phyloP scores from a whole-genome alignment of 2,888 invertebrate genomes.

The Fissipunctia ypsillon region DNA sequence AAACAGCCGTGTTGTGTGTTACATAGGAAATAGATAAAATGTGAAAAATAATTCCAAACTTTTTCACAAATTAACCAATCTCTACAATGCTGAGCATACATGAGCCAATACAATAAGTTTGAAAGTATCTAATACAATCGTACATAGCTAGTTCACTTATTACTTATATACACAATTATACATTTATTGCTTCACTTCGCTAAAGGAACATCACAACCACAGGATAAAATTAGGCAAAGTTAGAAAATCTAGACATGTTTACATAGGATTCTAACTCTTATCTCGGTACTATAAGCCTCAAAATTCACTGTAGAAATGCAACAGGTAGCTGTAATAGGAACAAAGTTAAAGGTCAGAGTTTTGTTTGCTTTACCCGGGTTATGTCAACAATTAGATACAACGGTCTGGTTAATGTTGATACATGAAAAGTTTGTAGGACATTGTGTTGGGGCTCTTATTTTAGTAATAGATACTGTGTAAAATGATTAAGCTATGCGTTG shows the following conservation, averaged over 20 bases:
- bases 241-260: slow-evolving; percentile 53
- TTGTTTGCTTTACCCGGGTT: slow-evolving; percentile 29
- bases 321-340: slow-evolving; percentile 27
- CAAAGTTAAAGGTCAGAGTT: slow-evolving; percentile 14
- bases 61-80: slow-evolving; percentile 1
- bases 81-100: slow-evolving; percentile 24
- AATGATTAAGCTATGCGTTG: background rate
- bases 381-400: slow-evolving; percentile 36
- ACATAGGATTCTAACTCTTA: slow-evolving; percentile 48
- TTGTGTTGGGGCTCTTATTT: background rate
- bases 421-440: slow-evolving; percentile 19
- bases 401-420: slow-evolving; percentile 27
- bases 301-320: slow-evolving; percentile 18
- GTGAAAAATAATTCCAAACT: background rate
- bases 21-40: background rate
- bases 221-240: slow-evolving; percentile 65
- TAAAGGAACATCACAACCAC: slow-evolving; percentile 77
- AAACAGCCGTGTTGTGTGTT: background rate
- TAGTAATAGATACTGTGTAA: background rate
- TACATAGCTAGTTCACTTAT: slow-evolving; percentile 21
- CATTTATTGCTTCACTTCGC: slow-evolving; percentile 65
- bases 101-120: slow-evolving; percentile 1
- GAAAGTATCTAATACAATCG: slow-evolving; percentile 27
- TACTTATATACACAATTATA: slow-evolving; percentile 58
- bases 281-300: background rate